These are phyloP conservation scores for Acropora yongei DNA, from an alignment of 64 coral and sea anemone genomes.

Conservation along the genomic window DNA sequence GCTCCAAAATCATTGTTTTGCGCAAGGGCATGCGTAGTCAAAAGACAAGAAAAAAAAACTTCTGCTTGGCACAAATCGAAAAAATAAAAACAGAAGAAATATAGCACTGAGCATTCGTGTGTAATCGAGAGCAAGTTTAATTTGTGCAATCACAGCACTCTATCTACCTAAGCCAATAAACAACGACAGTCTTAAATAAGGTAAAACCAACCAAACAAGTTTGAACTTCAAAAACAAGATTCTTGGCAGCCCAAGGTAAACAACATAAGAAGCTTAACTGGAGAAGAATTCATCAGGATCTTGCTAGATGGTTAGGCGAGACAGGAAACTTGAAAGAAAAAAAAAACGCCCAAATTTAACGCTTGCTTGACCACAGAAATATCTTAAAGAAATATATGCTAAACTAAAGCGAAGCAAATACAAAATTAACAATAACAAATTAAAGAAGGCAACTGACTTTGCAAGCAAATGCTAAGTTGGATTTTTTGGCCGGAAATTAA, in stretches of 20 bases:
- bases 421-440: too few species aligned
- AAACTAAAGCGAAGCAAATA: too few species aligned
- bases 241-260: neutral
- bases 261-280: neutral
- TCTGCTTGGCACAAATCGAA: neutral
- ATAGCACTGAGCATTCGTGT: neutral
- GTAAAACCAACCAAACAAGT: too few species aligned
- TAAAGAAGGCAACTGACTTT: too few species aligned
- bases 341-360: neutral
- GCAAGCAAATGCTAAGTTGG: neutral
- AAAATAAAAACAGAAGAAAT: conserved; percentile 1
- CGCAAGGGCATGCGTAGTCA: neutral
- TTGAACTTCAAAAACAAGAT: neutral
- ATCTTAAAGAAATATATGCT: neutral
- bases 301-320: neutral
- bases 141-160: neutral
- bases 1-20: too few species aligned
- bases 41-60: neutral
- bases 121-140: neutral
- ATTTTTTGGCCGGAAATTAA: too few species aligned
- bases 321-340: neutral
- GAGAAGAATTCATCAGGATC: neutral
- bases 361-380: neutral
- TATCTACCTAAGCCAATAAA: neutral
- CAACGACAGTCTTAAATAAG: neutral